Percentiles rank a stretch among this genome's conserved stretches.
Evolutionary conservation across 2,113 vertebrate genomes (phyloP).

Genomic region (Brachirus orientalis): DNA sequence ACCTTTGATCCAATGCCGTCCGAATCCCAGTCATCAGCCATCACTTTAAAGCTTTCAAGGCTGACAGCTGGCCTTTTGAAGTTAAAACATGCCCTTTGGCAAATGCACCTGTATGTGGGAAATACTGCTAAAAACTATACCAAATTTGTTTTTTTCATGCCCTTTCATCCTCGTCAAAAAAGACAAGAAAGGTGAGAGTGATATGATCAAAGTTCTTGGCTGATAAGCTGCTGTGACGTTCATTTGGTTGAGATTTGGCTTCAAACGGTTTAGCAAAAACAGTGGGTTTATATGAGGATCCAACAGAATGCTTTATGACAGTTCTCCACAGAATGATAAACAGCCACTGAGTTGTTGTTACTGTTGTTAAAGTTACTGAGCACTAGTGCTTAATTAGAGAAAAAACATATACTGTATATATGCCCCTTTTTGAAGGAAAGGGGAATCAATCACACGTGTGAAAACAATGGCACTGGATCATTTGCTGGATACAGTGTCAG

Average conservation of each 20-base stretch:
- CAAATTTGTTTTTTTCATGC: constrained; percentile 20
- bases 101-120: constrained; percentile 54
- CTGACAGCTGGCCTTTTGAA: constrained; percentile 79
- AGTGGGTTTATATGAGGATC: constrained; percentile 42
- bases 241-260: constrained; percentile 63
- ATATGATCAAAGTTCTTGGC: constrained; percentile 50
- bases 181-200: constrained; percentile 61
- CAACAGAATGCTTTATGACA: constrained; percentile 62
- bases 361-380: background rate
- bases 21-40: constrained; percentile 64
- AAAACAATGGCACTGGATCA: constrained; percentile 56
- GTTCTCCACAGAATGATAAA: constrained; percentile 24
- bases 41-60: constrained; percentile 67
- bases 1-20: constrained; percentile 77
- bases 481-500: constrained; percentile 19
- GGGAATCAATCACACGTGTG: constrained; percentile 32
- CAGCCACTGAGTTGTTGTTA: too few species aligned
- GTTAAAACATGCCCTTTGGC: constrained; percentile 79
- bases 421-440: constrained; percentile 1
- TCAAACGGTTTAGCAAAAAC: constrained; percentile 58
- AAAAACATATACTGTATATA: too few species aligned
- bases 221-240: constrained; percentile 52
- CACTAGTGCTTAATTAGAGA: background rate
- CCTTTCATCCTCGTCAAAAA: constrained; percentile 66
- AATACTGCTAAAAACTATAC: constrained; percentile 68